Evolutionary conservation across 2,888 invertebrate genomes (phyloP).

Genomic region (Resseliella maxima): DNA sequence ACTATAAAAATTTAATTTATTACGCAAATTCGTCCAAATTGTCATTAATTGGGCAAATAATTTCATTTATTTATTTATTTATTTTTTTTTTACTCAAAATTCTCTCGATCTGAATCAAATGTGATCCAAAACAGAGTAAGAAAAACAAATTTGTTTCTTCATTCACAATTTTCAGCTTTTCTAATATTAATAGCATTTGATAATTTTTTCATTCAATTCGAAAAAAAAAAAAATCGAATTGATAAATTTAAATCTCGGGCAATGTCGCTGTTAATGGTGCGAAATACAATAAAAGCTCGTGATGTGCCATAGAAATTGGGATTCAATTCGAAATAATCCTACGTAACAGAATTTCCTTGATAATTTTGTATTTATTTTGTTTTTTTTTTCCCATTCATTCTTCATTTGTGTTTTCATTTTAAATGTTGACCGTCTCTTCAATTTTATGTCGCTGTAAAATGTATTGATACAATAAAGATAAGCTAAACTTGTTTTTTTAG

Average conservation of each 20-base stretch:
- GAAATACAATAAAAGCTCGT: conserved; percentile 2
- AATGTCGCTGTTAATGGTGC: neutral
- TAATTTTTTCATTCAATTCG: neutral
- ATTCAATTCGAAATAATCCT: neutral
- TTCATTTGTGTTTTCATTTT: no score
- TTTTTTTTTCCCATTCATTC: neutral
- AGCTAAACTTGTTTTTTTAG: neutral
- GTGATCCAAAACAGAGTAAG: neutral
- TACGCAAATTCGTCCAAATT: neutral
- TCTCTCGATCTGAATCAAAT: neutral
- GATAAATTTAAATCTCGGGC: neutral
- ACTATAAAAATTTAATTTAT: no score
- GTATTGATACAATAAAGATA: conserved; percentile 34
- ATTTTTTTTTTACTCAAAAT: no score
- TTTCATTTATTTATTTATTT: neutral
- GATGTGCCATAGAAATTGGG: neutral
- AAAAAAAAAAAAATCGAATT: neutral
- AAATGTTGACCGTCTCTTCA: no score
- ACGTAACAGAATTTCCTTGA: neutral
- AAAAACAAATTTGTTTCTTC: no score
- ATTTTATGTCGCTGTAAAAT: conserved; percentile 3
- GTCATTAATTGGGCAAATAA: neutral
- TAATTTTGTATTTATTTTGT: neutral
- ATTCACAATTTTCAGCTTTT: no score
- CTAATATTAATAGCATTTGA: no score